phyloP scores from a whole-genome alignment of 2,797 vertebrate genomes.

The Acipenser oxyrinchus region DNA sequence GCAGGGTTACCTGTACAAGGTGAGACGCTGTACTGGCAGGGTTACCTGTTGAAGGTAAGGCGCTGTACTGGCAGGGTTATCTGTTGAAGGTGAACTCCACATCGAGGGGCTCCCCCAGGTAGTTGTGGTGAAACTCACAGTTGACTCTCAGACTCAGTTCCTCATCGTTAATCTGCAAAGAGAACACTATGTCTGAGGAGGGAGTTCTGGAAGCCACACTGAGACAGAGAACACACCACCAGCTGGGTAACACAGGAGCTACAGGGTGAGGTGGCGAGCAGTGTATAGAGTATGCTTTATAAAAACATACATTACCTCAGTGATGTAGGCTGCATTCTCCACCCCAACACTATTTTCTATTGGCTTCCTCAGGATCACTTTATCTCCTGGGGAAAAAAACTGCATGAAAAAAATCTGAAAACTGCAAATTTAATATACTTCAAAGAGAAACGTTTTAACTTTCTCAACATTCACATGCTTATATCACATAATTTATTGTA shows the following conservation, averaged over 20 bases:
- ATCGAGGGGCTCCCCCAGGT: constrained; percentile 76
- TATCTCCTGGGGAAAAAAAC: constrained; percentile 64
- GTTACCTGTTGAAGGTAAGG: too few species aligned
- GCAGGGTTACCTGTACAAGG: too few species aligned
- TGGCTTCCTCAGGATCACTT: constrained; percentile 70
- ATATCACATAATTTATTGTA: too few species aligned
- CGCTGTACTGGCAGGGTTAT: constrained; percentile 36
- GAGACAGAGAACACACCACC: background rate
- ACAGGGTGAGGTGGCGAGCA: background rate
- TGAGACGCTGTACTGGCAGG: too few species aligned
- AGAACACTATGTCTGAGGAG: background rate
- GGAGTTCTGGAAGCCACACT: too few species aligned
- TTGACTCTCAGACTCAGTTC: constrained; percentile 75
- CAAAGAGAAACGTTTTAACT: too few species aligned
- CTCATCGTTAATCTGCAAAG: constrained; percentile 68
- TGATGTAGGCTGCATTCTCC: constrained; percentile 64
- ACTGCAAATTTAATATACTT: too few species aligned
- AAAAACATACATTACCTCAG: constrained; percentile 56
- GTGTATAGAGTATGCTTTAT: too few species aligned
- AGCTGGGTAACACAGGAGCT: background rate
- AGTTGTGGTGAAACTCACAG: constrained; percentile 65
- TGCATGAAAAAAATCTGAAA: background rate
- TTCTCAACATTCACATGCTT: too few species aligned
- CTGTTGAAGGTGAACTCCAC: constrained; percentile 83
- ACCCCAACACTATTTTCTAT: constrained; percentile 44